phyloP scores from a whole-genome alignment of 2,797 vertebrate genomes.

The Amphiprion clarkii region DNA sequence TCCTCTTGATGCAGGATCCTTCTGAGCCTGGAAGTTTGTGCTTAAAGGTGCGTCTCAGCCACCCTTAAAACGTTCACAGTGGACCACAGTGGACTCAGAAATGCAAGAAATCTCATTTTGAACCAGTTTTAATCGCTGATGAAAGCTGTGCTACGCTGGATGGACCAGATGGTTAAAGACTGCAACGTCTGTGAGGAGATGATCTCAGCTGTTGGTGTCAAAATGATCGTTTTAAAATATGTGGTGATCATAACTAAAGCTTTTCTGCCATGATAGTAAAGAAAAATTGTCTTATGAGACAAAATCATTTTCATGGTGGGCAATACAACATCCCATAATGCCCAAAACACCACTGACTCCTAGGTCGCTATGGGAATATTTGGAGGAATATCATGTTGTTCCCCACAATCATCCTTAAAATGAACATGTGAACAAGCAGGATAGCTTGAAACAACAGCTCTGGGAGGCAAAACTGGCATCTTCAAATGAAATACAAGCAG shows the following conservation, averaged over 20 bases:
- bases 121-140: neutral
- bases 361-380: slow-evolving; percentile 23
- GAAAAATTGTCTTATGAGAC: neutral
- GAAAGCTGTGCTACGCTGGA: neutral
- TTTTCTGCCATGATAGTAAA: slow-evolving; percentile 35
- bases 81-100: neutral
- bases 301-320: slow-evolving; percentile 19
- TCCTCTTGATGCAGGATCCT: neutral
- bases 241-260: too few relatives aligned
- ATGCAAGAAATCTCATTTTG: slow-evolving; percentile 3
- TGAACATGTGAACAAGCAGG: neutral
- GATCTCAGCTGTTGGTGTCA: too few relatives aligned
- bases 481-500: neutral
- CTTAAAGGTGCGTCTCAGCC: neutral
- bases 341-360: neutral
- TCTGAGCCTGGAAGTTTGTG: neutral
- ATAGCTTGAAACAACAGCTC: neutral
- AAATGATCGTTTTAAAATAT: too few relatives aligned
- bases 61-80: neutral
- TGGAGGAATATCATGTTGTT: slow-evolving; percentile 19
- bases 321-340: slow-evolving; percentile 3
- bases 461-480: neutral
- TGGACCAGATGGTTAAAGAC: slow-evolving; percentile 1
- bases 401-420: neutral
- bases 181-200: too few relatives aligned